Evolutionary conservation across 2,113 vertebrate genomes (phyloP).

Genomic region (Coptodon bakossiorum): DNA sequence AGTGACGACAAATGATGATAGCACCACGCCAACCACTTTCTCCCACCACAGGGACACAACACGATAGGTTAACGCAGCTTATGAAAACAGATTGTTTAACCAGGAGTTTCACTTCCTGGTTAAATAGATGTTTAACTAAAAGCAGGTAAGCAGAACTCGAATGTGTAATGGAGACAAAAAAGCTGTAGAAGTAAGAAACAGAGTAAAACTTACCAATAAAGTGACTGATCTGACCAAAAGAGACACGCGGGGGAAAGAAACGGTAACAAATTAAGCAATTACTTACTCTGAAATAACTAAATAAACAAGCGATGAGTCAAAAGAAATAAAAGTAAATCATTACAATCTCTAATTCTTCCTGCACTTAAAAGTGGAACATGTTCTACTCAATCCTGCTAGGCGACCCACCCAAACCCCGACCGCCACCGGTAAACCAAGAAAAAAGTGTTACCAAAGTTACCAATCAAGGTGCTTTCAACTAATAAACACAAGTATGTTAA

Average conservation of each 20-base stretch:
- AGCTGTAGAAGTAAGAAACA: not conserved
- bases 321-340: not conserved
- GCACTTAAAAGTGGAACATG: not conserved
- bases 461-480: not conserved
- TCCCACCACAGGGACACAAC: not conserved
- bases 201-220: not conserved
- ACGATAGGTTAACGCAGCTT: not conserved
- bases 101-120: not conserved
- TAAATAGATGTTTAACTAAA: not conserved
- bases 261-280: not conserved
- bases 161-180: not conserved
- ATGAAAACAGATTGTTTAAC: not conserved
- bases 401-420: not conserved
- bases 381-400: fast-evolving
- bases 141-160: not conserved
- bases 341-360: not conserved
- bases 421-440: not conserved
- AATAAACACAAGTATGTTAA: not conserved
- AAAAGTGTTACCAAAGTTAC: not conserved
- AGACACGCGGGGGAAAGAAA: not conserved
- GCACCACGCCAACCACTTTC: not conserved
- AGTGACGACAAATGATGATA: not conserved
- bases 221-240: not conserved
- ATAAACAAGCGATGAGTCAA: not conserved
- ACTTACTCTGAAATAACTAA: not conserved